Conservation (phyloP, 2,888 invertebrate species). For the Eristalinus aeneus region DNA sequence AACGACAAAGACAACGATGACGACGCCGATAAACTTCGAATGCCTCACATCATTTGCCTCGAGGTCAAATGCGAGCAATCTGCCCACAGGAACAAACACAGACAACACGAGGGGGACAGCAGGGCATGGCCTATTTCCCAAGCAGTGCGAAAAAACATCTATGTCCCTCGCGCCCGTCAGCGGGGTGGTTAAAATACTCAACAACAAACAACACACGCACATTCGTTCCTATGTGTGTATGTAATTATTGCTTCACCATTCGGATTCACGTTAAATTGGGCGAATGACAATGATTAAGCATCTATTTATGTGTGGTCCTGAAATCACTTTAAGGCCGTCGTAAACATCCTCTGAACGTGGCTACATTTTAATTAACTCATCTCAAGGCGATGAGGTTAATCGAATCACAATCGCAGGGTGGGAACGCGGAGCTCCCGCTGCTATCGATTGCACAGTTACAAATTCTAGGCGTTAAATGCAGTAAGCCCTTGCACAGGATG, state of each 20-base stretch:
- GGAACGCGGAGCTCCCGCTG: neutral
- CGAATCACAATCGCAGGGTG: constrained; percentile 25
- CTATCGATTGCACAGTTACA: constrained; percentile 19
- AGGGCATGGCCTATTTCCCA: constrained; percentile 10
- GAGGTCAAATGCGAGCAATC: constrained; percentile 37
- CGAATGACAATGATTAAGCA: neutral
- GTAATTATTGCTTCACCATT: constrained; percentile 52
- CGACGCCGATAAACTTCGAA: constrained; percentile 38
- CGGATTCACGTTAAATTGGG: neutral
- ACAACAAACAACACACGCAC: neutral
- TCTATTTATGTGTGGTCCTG: constrained; percentile 10
- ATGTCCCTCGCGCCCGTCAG: neutral
- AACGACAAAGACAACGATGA: constrained; percentile 5
- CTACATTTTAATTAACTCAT: constrained; percentile 39
- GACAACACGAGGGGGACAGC: neutral
- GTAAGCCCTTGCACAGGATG: neutral
- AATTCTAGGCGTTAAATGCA: neutral
- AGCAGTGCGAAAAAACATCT: neutral
- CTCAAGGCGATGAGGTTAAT: constrained; percentile 28
- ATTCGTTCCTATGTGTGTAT: neutral
- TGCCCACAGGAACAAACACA: constrained; percentile 6
- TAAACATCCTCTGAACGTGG: constrained; percentile 6
- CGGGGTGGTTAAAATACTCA: constrained; percentile 26
- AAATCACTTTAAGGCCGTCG: constrained; percentile 3
- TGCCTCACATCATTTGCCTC: constrained; percentile 37